Conservation (phyloP, 2,113 vertebrate species). For the Silurus glanis region DNA sequence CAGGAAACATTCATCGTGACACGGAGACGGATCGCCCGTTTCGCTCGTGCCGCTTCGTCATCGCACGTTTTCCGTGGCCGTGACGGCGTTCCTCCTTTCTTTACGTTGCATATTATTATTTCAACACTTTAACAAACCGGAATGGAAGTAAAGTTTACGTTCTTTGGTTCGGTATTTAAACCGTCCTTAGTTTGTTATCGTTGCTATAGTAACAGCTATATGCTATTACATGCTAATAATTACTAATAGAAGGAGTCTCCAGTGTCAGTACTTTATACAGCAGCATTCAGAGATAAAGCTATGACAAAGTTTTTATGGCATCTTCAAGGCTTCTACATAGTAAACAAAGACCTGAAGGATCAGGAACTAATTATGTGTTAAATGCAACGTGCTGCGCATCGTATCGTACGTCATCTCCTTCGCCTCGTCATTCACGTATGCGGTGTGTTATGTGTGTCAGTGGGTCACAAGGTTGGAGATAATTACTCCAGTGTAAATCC, state of each 20-base stretch:
- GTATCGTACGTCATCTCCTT: background rate
- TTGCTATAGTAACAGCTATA: background rate
- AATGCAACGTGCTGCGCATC: too few relatives aligned
- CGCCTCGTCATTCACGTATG: background rate
- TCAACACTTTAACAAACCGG: slow-evolving; percentile 9
- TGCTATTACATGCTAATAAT: too few relatives aligned
- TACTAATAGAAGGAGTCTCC: background rate
- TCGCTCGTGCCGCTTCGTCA: background rate
- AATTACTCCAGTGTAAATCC: background rate
- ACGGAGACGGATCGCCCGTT: background rate
- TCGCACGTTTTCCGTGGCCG: background rate
- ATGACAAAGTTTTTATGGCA: background rate
- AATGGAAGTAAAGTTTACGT: background rate
- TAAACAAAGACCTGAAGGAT: too few relatives aligned
- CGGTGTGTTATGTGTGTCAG: slow-evolving; percentile 1
- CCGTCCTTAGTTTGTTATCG: background rate
- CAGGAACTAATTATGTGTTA: too few relatives aligned
- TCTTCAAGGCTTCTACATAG: background rate
- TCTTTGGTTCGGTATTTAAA: background rate
- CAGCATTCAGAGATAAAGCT: background rate
- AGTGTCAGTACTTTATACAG: background rate
- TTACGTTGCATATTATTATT: background rate
- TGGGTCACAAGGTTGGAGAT: background rate
- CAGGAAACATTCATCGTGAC: slow-evolving; percentile 21
- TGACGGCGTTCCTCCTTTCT: background rate